Evolutionary conservation across 2,797 vertebrate genomes (phyloP).

Genomic region (Luscinia megarhynchos): DNA sequence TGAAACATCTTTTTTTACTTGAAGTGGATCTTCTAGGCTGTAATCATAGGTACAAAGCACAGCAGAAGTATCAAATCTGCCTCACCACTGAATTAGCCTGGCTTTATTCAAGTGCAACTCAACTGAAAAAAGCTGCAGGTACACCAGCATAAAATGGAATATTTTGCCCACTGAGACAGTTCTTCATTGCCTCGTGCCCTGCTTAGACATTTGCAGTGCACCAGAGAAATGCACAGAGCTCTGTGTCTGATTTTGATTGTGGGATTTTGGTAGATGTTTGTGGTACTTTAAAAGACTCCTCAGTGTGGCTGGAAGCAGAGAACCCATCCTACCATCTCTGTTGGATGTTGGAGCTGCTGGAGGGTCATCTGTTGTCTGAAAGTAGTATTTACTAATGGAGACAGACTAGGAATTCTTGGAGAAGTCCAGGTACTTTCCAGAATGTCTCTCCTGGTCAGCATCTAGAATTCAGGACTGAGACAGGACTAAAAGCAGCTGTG

Average conservation of each 20-base stretch:
- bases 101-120: background rate
- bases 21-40: background rate
- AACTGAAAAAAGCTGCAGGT: background rate
- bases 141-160: background rate
- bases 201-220: background rate
- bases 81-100: background rate
- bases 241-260: background rate
- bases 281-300: background rate
- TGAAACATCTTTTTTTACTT: background rate
- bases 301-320: background rate
- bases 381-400: background rate
- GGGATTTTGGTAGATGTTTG: background rate
- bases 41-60: background rate
- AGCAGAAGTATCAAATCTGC: background rate
- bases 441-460: background rate
- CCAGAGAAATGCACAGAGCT: background rate
- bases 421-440: background rate
- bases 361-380: background rate
- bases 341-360: background rate
- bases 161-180: background rate
- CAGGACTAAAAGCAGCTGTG: background rate
- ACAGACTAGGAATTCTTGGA: background rate
- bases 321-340: background rate
- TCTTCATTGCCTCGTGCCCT: background rate
- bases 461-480: background rate